A percentile compares a stretch with the other conserved stretches of the same genome.
These are phyloP conservation scores for Cathartes aura DNA, from an alignment of 2,113 vertebrate species.

Conservation along the genomic window DNA sequence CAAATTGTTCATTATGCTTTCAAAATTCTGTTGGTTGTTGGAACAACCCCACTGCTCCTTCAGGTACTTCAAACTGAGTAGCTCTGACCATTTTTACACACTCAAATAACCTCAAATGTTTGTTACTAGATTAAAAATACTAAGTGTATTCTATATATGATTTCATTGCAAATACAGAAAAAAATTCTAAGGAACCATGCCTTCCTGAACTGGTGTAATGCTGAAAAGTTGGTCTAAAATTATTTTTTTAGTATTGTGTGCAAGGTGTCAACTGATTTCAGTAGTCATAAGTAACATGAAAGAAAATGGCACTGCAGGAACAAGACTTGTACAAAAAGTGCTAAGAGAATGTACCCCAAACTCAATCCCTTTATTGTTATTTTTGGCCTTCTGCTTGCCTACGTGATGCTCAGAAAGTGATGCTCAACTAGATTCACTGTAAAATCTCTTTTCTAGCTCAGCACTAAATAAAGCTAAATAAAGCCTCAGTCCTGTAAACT, in stretches of 20 bases:
- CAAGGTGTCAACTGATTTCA: background rate
- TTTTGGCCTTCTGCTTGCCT: background rate
- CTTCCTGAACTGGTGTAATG: background rate
- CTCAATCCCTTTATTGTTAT: background rate
- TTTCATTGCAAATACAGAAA: background rate
- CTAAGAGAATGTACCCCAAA: background rate
- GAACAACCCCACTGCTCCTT: background rate
- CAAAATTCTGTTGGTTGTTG: background rate
- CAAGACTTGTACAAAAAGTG: background rate
- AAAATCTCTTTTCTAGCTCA: background rate
- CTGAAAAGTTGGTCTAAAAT: background rate
- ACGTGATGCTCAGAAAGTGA: background rate
- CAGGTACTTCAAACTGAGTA: background rate
- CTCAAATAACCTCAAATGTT: background rate
- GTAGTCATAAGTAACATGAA: background rate
- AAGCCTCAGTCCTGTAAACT: background rate
- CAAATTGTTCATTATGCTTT: background rate
- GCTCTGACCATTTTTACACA: background rate
- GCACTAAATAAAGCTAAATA: background rate
- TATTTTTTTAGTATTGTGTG: background rate
- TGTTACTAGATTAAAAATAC: background rate
- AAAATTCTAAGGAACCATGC: background rate
- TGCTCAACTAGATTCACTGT: background rate
- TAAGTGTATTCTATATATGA: background rate
- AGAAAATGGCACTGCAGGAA: background rate